These are phyloP conservation scores for Umimayanthus kanabou DNA, from an alignment of 92 coral and sea anemone genomes.

Conservation along the genomic window DNA sequence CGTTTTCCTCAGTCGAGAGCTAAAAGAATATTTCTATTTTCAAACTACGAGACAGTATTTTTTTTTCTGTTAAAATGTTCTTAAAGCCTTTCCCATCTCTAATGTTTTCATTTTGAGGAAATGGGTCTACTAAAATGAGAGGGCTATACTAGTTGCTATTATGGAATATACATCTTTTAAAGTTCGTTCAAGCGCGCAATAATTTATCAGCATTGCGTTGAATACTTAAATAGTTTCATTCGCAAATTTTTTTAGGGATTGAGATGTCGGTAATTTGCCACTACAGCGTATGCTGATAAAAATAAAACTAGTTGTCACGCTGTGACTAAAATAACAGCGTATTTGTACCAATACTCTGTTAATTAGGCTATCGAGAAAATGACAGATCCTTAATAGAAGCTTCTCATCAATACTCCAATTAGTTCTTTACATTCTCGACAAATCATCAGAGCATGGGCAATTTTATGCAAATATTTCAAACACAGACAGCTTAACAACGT, in stretches of 20 bases:
- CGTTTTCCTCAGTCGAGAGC: background rate
- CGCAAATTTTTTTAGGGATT: background rate
- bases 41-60: background rate
- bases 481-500: background rate
- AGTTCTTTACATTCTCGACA: constrained; percentile 12
- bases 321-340: constrained; percentile 26
- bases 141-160: background rate
- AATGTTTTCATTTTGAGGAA: no score
- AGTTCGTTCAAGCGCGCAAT: background rate
- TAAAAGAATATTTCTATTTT: no score
- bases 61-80: background rate
- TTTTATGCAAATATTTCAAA: constrained; percentile 22
- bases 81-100: background rate
- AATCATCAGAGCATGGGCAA: constrained; percentile 14
- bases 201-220: background rate
- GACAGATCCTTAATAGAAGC: background rate
- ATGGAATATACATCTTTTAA: no score
- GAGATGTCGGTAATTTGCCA: background rate
- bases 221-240: background rate
- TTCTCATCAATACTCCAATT: constrained; percentile 26
- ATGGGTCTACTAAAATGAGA: background rate
- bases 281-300: background rate
- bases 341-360: background rate
- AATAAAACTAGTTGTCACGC: constrained; percentile 10
- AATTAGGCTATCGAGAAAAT: constrained; percentile 28